Evolutionary conservation across 2,113 vertebrate species (phyloP).

Genomic region (Amblyopsis rosae): DNA sequence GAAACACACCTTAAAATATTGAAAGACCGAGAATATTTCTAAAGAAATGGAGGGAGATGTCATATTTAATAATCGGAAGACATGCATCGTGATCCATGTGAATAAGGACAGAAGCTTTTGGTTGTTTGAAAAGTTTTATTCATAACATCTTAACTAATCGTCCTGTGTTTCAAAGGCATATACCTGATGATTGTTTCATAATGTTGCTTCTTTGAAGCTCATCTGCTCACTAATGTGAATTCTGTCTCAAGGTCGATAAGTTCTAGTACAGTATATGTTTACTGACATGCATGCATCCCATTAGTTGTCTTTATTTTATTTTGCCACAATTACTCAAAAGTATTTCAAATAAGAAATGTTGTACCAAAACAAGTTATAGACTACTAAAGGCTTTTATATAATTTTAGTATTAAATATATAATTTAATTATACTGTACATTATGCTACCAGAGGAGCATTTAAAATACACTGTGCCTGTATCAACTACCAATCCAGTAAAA

Average conservation of each 20-base stretch:
- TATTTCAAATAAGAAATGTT: constrained; percentile 29
- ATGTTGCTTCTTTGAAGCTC: constrained; percentile 60
- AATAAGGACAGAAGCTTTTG: constrained; percentile 20
- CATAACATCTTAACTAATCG: constrained; percentile 48
- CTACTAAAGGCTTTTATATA: constrained; percentile 55
- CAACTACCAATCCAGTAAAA: constrained; percentile 27
- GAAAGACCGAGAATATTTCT: too few relatives aligned
- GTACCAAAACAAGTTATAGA: constrained; percentile 38
- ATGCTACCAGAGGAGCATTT: constrained; percentile 45
- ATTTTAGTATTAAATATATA: constrained; percentile 51
- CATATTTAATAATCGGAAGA: too few relatives aligned
- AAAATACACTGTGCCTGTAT: constrained; percentile 29
- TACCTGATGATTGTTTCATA: constrained; percentile 70
- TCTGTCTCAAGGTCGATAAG: constrained; percentile 40
- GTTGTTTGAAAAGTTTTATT: constrained; percentile 43
- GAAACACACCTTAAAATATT: constrained; percentile 19
- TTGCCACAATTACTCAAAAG: constrained; percentile 20
- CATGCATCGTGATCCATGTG: constrained; percentile 7
- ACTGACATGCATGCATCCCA: constrained; percentile 34
- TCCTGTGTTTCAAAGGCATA: constrained; percentile 68
- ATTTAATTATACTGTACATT: constrained; percentile 57
- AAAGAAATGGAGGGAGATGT: too few relatives aligned
- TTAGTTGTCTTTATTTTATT: constrained; percentile 19
- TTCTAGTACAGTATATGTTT: neutral
- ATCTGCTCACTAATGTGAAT: constrained; percentile 67